Base-by-base conservation (phyloP, 2,888 invertebrate genomes). In the Cybosia mesomella region DNA sequence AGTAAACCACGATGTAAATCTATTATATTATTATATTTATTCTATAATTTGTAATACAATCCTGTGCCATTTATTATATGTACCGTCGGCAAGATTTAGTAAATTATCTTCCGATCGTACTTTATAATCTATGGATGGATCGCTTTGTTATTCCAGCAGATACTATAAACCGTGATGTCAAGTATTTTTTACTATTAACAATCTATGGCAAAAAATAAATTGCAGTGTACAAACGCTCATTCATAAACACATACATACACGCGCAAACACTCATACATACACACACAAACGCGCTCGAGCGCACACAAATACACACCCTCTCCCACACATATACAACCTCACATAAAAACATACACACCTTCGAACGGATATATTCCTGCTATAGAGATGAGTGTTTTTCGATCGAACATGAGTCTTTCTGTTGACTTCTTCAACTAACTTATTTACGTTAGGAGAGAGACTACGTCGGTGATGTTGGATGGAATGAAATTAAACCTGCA, bases 21-120 rank as follows among this genome's bases (percentile, higher is more conserved):
- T 49, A 9, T 49, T 49, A n/a, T 49, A 49, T n/a, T 49, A 49
- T 49, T 21, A 43, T 58, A 58, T 13, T 58, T 64, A 64, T 57
- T 43, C 28, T 24, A 28, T 32, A 21, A 54, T 21, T 28, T 60
- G 59, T 66, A 59, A 58, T 55, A 36, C 13, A 55, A 73, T 67
- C 67, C 59, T 75, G 81, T 79, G 78, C 68, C 71, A 81, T 81
- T 78, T 66, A 60, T 73, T n/a, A 62, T 43, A 21, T 28, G 55
- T 65, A 36, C 21, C 21, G 24, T 66, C 21, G 13, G 58, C 49
- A 43, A 61, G 53, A 55, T 21, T 55, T 13, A 54, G 10, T 53
- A 24, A 7, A 54, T 53, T 18, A 2, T 32, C 22, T 32, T 13
- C 34, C 28, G 68, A 59, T 49, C 49, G 49, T 65, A 59, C n/a